A percentile compares a stretch with the other conserved stretches of the same genome.
Evolutionary conservation across 2,113 vertebrate genomes (phyloP).

Genomic region (Coptodon bakossiorum): DNA sequence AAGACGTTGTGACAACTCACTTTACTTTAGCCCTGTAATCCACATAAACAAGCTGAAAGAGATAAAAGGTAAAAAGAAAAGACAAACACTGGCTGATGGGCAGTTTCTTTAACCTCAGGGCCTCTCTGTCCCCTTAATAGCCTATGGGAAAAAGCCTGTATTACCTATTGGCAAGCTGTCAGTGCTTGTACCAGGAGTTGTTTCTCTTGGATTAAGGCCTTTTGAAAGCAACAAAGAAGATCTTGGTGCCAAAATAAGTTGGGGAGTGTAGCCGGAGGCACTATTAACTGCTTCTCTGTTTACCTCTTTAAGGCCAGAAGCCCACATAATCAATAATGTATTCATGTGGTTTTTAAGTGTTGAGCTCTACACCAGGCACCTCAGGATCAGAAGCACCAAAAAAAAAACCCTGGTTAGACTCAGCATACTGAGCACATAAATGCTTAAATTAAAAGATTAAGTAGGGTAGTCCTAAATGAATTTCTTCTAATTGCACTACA

Average conservation of each 20-base stretch:
- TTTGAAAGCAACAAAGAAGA: conserved; percentile 17
- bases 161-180: conserved; percentile 35
- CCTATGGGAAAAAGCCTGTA: neutral
- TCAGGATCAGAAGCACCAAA: neutral
- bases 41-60: neutral
- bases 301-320: conserved; percentile 14
- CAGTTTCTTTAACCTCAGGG: conserved; percentile 27
- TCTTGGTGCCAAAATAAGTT: neutral
- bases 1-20: neutral
- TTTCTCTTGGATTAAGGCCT: conserved; percentile 3
- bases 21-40: conserved; percentile 8
- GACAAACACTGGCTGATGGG: conserved; percentile 2
- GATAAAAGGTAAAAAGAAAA: neutral
- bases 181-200: neutral
- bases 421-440: neutral
- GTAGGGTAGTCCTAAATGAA: neutral
- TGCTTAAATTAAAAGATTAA: neutral
- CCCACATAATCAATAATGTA: conserved; percentile 32
- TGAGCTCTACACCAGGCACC: neutral
- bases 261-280: neutral
- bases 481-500: neutral
- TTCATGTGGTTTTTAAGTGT: conserved; percentile 8
- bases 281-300: conserved; percentile 24
- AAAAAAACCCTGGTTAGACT: neutral
- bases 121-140: conserved; percentile 10